Conservation (phyloP, 2,888 invertebrate genomes). For the Diadromus collaris region DNA sequence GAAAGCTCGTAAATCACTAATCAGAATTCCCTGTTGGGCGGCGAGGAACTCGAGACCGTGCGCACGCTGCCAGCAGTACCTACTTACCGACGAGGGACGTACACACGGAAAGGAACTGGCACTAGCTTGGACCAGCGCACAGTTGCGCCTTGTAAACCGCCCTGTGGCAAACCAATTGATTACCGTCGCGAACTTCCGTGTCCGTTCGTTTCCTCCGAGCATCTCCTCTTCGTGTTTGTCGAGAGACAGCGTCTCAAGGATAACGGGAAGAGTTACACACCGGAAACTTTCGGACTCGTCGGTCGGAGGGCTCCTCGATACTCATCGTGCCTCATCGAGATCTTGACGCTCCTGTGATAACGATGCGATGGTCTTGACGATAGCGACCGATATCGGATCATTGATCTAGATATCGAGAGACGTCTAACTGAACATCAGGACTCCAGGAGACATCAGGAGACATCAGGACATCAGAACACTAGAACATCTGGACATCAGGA, state of each 20-base stretch:
- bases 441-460: too few relatives aligned
- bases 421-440: too few relatives aligned
- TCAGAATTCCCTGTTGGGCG: slow-evolving; percentile 71
- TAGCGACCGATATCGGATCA: background rate
- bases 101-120: slow-evolving; percentile 11
- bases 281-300: background rate
- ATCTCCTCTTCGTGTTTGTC: slow-evolving; percentile 6
- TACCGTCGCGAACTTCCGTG: slow-evolving; percentile 43
- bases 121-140: slow-evolving; percentile 21
- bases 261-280: background rate
- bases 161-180: slow-evolving; percentile 52
- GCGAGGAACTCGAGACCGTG: slow-evolving; percentile 6
- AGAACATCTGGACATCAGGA: too few relatives aligned
- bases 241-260: slow-evolving; percentile 1
- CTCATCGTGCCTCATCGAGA: background rate
- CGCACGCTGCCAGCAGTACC: background rate
- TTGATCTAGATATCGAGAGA: background rate
- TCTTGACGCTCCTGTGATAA: background rate
- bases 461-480: too few relatives aligned
- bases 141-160: slow-evolving; percentile 23
- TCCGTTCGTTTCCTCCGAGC: slow-evolving; percentile 37
- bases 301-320: background rate
- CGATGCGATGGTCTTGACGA: background rate
- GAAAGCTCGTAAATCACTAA: slow-evolving; percentile 78
- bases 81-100: slow-evolving; percentile 13